Conservation (phyloP, 30 jellyfish, hydroid and myxozoan species). For the Rhopilema esculentum region DNA sequence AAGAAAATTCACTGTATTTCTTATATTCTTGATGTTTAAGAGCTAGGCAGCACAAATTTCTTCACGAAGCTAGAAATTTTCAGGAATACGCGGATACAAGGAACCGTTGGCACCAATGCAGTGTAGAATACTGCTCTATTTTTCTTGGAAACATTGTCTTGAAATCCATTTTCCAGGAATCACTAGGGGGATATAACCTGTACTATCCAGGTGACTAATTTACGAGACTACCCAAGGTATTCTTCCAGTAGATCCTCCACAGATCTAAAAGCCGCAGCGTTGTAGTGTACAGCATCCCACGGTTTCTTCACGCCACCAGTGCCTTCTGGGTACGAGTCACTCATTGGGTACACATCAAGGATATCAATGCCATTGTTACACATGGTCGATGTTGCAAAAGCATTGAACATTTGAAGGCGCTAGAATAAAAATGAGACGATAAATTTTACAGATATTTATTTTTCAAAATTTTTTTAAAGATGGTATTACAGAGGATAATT, state of each 20-base stretch:
- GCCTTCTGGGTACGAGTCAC: conserved; percentile 94
- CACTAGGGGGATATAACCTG: not conserved
- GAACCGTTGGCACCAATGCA: too few species aligned
- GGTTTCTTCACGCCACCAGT: conserved; percentile 82
- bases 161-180: too few species aligned
- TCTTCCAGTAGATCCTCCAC: conserved; percentile 86
- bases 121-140: too few species aligned
- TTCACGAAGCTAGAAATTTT: too few species aligned
- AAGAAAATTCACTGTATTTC: too few species aligned
- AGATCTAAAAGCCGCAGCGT: conserved; percentile 74
- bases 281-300: conserved; percentile 96
- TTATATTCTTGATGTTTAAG: not conserved
- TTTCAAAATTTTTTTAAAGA: not conserved
- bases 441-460: not conserved
- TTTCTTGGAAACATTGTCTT: too few species aligned
- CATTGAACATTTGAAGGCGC: conserved; percentile 96
- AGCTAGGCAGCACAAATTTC: not conserved
- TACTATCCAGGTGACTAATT: too few species aligned
- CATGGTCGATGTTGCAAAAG: conserved; percentile 91
- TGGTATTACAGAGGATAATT: too few species aligned
- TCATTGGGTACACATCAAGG: conserved; percentile 92
- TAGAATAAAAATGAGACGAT: conserved; percentile 6
- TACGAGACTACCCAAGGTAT: conserved; percentile 53
- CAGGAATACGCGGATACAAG: too few species aligned
- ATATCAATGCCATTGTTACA: conserved; percentile 90